phyloP scores from a whole-genome alignment of 1,140 invertebrate genomes.

The Nephotettix cincticeps region DNA sequence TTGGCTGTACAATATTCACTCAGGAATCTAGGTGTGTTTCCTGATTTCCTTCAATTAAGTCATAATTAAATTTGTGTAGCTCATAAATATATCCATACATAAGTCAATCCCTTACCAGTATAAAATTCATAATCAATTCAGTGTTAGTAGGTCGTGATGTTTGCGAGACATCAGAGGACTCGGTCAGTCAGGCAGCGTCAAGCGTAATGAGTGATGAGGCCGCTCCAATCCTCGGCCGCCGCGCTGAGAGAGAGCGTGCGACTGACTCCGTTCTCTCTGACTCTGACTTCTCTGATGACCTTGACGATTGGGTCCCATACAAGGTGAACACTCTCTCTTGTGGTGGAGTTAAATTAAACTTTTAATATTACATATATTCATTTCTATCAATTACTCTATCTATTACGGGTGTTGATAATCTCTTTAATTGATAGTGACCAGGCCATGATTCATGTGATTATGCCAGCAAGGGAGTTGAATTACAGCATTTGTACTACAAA shows the following conservation, averaged over 20 bases:
- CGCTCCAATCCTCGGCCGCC: constrained; percentile 32
- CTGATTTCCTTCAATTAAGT: no score
- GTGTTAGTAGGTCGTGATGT: not conserved
- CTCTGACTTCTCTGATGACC: constrained; percentile 22
- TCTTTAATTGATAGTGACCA: no score
- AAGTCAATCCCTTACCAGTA: no score
- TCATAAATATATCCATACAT: no score
- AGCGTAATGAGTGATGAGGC: constrained; percentile 66
- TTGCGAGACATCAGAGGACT: constrained; percentile 53
- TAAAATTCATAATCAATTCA: no score
- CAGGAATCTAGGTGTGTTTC: no score
- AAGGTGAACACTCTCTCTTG: constrained; percentile 2
- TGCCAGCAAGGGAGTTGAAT: no score
- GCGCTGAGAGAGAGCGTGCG: constrained; percentile 34
- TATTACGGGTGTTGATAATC: not conserved
- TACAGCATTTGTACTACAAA: no score
- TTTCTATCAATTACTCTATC: not conserved
- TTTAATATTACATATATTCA: no score
- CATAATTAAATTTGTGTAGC: no score
- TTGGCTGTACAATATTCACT: no score
- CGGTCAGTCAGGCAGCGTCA: constrained; percentile 53
- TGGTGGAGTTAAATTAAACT: not conserved
- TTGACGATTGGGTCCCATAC: constrained; percentile 21
- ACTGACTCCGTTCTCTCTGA: constrained; percentile 17
- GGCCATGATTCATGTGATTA: no score